phyloP scores from a whole-genome alignment of 2,888 invertebrate species.

The Chromoteleia sp. region DNA sequence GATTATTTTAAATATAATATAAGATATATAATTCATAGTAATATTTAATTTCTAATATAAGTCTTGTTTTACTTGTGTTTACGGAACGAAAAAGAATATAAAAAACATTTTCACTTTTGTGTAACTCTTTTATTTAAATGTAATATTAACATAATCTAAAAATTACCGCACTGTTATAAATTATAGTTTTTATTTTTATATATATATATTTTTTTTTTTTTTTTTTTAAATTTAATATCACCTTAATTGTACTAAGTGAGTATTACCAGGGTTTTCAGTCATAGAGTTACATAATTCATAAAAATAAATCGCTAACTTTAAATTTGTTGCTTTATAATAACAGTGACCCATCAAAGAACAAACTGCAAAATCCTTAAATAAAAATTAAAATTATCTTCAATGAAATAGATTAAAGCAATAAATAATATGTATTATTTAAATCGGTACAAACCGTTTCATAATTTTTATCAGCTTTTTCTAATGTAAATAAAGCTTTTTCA shows the following conservation, averaged over 20 bases:
- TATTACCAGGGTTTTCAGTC: constrained; percentile 1
- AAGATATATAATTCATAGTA: no score
- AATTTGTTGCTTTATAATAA: not conserved
- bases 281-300: not conserved
- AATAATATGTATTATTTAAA: no score
- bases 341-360: constrained; percentile 27
- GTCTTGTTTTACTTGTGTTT: no score
- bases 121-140: no score
- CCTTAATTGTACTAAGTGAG: constrained; percentile 15
- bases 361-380: constrained; percentile 8
- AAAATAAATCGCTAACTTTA: not conserved
- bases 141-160: no score
- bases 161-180: no score
- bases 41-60: no score
- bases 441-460: not conserved
- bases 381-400: not conserved
- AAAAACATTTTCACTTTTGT: no score
- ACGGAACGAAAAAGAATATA: no score
- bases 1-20: no score
- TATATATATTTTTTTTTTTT: not conserved
- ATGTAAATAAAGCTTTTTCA: not conserved
- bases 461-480: not conserved
- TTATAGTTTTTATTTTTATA: constrained; percentile 1
- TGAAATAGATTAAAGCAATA: not conserved
- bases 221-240: not conserved